Evolutionary conservation across 2,888 invertebrate genomes (phyloP), one percentile per base, ranked within the genome.

Genomic region (Globia sparganii): DNA sequence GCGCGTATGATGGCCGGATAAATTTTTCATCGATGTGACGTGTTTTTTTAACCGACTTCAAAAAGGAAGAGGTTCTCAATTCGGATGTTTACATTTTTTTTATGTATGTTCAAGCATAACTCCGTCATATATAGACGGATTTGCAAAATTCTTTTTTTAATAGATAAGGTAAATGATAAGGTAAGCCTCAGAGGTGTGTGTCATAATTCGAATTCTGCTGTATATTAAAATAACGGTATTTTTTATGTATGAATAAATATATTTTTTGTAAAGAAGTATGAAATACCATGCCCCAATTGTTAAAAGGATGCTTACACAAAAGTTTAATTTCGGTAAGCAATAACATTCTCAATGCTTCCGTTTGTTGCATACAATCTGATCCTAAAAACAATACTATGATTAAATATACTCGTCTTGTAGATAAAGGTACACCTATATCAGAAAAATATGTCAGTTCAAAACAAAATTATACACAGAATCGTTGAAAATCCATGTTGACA

Each of bases 401-500:
- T 58, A 28, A 28, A 6, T 49, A 28, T 18, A 25, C 5, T 25
- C 15, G n/a, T n/a, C 3, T 1, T 72, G 4, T 31, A 8, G 37
- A 8, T 40, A 5, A 13, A 34, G 31, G 4, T n/a, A 6, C 18
- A 77, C 28, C 21, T 43, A 4, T 56, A 61, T 28, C 15, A 6
- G 31, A 61, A 64, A 75, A 84, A 81, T 68, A 69, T 65, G 46
- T n/a, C 31, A 28, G 1, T 58, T 6, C 6, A 28, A 61, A 68
- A 66, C 56, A 25, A 72, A 68, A 76, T 66, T 34, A 61, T 34
- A 13, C 15, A 15, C 56, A 65, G 61, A 69, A 61, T 34, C 59
- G 61, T 76, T 58, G 72, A 80, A 73, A 62, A 81, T 68, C 46
- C 40, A 70, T 77, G 80, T 83, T 83, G 78, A 80, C 64, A 81